Base-by-base conservation (phyloP, 2,888 invertebrate species). In the Tuberolachnus salignus region DNA sequence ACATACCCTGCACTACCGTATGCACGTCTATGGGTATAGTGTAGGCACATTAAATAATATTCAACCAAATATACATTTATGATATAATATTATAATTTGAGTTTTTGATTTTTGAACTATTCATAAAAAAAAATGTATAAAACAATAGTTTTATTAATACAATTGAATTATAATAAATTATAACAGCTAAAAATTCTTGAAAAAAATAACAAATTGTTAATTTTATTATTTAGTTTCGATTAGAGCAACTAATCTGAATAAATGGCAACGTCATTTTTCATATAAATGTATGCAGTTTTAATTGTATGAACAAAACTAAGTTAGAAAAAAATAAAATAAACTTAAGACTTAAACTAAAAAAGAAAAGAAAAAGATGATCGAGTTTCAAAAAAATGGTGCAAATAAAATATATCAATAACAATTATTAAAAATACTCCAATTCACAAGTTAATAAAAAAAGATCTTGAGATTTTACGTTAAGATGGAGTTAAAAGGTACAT, bases 251-350 rank as follows among this genome's bases (percentile, higher is more conserved):
- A 61, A 61, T 69, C 51, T 1, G 13, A 78, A 78, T 61, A 67
- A 78, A 67, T 78, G 21, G 34, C 21, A 67, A 75, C 46, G 21
- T 34, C 9, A 67, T 78, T 53, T 69, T 67, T 23, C 16, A 49
- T 23, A 61, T 51, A 59, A 49, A 59, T 49, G 26, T 51, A 78
- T 59, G 69, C 13, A 42, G 42, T 42, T 78, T 55, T 61, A 69
- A 69, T 21, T n/a, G n/a, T 21, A 59, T 10, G 14, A 23, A 57
- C 21, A 66, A 67, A 78, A 78, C 67, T 59, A 78, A 78, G 51
- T 69, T 51, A 61, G 26, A 53, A 55, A 73, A 69, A 57, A 67
- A 63, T 63, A 51, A 74, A 53, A 73, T 63, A 74, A 75, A 75
- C 26, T 55, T 57, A 72, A 78, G 13, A 34, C 42, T 51, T 69